Percentiles rank a stretch among this genome's conserved stretches.
Conservation (phyloP, 2,888 invertebrate species). For the Lasioglossum oenotherae region DNA sequence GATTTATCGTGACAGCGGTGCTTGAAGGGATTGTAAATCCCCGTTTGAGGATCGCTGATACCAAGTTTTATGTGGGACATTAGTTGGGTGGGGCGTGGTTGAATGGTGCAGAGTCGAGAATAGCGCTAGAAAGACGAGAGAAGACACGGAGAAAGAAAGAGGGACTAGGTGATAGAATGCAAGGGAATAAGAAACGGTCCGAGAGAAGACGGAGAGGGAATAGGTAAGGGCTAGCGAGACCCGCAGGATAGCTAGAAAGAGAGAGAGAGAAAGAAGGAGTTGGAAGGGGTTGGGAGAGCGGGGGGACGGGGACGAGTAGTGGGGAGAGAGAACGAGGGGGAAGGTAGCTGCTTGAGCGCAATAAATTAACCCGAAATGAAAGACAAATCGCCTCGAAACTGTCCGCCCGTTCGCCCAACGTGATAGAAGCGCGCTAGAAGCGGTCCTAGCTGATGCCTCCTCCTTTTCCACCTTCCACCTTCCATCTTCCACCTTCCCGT, state of each 20-base stretch:
- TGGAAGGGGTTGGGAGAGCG: not conserved
- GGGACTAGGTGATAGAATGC: conserved; percentile 66
- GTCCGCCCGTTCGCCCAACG: conserved; percentile 84
- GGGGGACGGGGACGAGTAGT: not conserved
- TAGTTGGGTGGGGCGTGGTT: conserved; percentile 84
- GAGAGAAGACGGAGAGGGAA: conserved; percentile 41
- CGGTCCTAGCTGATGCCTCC: conserved; percentile 79
- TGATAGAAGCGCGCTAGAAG: conserved; percentile 80
- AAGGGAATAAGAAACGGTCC: conserved; percentile 67
- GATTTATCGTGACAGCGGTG: conserved; percentile 83
- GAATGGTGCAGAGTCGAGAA: conserved; percentile 80
- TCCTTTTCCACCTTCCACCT: conserved; percentile 61
- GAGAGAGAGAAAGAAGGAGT: conserved; percentile 22
- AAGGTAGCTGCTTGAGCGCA: conserved; percentile 79
- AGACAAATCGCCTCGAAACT: conserved; percentile 84
- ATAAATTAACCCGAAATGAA: conserved; percentile 85
- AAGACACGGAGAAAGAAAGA: conserved; percentile 61
- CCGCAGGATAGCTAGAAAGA: not conserved
- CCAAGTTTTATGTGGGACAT: conserved; percentile 85
- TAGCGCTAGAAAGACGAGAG: conserved; percentile 75
- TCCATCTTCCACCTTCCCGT: conserved; percentile 11
- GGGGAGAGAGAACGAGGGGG: conserved; percentile 38
- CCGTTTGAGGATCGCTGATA: conserved; percentile 85
- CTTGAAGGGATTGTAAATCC: conserved; percentile 85
- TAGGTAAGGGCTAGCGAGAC: conserved; percentile 7